Conservation (phyloP, 2,113 vertebrate species). For the Antidorcas marsupialis region DNA sequence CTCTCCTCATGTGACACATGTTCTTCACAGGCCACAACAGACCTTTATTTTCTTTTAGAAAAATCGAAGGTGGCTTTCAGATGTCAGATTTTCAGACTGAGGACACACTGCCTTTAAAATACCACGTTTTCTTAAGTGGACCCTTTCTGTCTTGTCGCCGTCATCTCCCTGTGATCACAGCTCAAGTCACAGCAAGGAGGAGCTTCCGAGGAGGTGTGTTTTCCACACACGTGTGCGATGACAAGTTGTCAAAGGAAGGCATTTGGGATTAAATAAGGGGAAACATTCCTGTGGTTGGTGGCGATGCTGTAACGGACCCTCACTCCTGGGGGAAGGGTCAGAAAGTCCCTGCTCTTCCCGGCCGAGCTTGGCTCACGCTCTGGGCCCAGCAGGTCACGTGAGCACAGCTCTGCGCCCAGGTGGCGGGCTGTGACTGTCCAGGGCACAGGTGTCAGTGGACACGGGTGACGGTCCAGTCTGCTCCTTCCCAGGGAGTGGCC, state of each 20-base stretch:
- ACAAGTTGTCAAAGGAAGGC: background rate
- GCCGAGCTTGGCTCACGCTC: accelerated
- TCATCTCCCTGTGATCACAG: background rate
- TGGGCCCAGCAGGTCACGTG: accelerated
- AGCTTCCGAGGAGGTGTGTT: background rate
- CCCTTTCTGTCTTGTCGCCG: background rate
- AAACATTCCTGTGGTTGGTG: accelerated
- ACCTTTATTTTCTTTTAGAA: slow-evolving; percentile 8
- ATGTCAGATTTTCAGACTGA: slow-evolving; percentile 53
- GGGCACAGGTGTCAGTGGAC: accelerated
- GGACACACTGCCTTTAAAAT: slow-evolving; percentile 51
- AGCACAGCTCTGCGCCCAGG: accelerated
- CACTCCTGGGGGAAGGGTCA: accelerated
- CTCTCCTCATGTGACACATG: background rate
- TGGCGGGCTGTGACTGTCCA: accelerated
- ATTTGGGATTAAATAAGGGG: background rate
- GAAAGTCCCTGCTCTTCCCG: accelerated
- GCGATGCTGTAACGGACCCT: accelerated
- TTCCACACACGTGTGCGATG: background rate
- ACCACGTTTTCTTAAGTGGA: background rate
- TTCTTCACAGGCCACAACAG: slow-evolving; percentile 23
- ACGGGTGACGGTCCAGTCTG: accelerated
- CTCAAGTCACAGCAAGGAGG: background rate
- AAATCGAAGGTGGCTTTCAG: slow-evolving; percentile 55
- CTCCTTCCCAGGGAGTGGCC: accelerated